A percentile compares a stretch with the other conserved stretches of the same genome.
phyloP scores from a whole-genome alignment of 2,797 vertebrate genomes.

The Pseudochirops cupreus region DNA sequence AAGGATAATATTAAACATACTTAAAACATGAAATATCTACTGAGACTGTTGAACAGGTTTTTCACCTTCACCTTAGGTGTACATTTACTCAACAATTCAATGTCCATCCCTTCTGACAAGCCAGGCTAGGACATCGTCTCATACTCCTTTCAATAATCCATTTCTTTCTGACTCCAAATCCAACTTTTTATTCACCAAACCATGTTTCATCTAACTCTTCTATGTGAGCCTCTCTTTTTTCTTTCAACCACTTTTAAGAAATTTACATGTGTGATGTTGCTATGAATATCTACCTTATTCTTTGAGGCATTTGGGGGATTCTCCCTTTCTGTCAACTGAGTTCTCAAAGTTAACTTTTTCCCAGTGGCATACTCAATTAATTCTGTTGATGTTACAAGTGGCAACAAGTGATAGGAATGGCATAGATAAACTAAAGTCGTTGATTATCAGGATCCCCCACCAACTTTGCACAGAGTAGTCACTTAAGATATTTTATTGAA shows the following conservation, averaged over 20 bases:
- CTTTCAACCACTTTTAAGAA: background rate
- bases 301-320: background rate
- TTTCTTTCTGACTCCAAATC: background rate
- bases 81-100: background rate
- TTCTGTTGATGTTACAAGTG: background rate
- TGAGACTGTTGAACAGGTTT: background rate
- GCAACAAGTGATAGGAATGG: background rate
- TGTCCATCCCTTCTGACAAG: background rate
- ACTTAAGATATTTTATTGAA: background rate
- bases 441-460: background rate
- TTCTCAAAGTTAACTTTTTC: background rate
- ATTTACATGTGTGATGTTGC: background rate
- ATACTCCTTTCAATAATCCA: background rate
- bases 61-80: background rate
- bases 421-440: background rate
- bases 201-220: background rate
- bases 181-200: background rate
- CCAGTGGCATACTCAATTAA: background rate
- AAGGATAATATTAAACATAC: background rate
- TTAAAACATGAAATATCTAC: background rate
- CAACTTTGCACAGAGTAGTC: background rate
- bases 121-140: background rate
- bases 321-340: background rate
- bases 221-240: background rate
- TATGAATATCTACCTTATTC: background rate